phyloP scores from a whole-genome alignment of 2,888 invertebrate genomes.

The Parelbella ahira region DNA sequence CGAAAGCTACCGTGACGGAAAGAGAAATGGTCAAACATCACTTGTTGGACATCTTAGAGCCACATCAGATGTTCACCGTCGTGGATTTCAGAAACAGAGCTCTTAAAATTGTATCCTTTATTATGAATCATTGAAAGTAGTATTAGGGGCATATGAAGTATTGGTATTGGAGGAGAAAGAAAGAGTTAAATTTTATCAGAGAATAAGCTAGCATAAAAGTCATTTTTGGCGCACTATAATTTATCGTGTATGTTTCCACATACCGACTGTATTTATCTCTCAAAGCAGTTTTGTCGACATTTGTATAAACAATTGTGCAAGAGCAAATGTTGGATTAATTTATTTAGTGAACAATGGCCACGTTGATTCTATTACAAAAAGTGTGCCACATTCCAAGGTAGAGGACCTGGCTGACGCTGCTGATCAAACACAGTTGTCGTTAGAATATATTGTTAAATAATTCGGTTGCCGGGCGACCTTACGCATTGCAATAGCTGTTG shows the following conservation, averaged over 20 bases:
- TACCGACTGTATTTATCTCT: neutral
- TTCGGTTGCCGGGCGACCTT: neutral
- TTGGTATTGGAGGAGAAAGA: too few relatives aligned
- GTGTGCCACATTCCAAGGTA: slow-evolving; percentile 26
- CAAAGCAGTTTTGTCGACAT: neutral
- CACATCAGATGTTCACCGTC: slow-evolving; percentile 89
- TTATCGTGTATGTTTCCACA: too few relatives aligned
- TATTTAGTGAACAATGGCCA: slow-evolving; percentile 26
- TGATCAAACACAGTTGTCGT: slow-evolving; percentile 11
- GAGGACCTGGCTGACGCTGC: neutral
- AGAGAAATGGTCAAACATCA: slow-evolving; percentile 89
- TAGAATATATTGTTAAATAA: slow-evolving; percentile 1
- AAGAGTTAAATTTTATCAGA: too few relatives aligned
- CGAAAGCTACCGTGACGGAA: slow-evolving; percentile 93
- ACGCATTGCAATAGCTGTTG: neutral
- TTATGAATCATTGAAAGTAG: too few relatives aligned
- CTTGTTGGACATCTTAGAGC: slow-evolving; percentile 91
- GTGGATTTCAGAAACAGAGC: slow-evolving; percentile 91
- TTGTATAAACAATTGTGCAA: neutral
- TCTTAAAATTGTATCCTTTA: slow-evolving; percentile 90
- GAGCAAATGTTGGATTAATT: slow-evolving; percentile 18
- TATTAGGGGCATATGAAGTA: too few relatives aligned
- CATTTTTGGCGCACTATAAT: too few relatives aligned
- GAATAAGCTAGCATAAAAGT: too few relatives aligned
- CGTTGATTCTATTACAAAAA: slow-evolving; percentile 29